phyloP scores from a whole-genome alignment of 2,797 vertebrate genomes.

The Cryptoprocta ferox region DNA sequence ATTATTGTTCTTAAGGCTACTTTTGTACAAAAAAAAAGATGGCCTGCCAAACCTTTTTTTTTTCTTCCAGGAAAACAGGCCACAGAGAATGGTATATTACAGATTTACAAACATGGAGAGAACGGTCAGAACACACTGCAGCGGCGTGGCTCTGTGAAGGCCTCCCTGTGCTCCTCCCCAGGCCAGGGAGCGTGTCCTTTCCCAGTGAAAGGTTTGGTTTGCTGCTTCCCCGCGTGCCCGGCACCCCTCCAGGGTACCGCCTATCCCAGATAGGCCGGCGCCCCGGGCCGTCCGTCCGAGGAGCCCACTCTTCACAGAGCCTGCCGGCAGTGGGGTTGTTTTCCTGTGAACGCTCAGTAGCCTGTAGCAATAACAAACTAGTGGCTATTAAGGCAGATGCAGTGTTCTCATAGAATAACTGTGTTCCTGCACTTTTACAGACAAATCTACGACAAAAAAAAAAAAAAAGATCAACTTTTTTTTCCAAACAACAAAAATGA shows the following conservation, averaged over 20 bases:
- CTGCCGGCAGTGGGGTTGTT: slow-evolving; percentile 87
- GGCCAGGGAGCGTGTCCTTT: slow-evolving; percentile 73
- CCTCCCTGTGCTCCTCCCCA: slow-evolving; percentile 64
- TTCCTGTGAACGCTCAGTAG: slow-evolving; percentile 90
- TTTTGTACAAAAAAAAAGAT: slow-evolving; percentile 99
- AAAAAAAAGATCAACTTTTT: slow-evolving; percentile 98
- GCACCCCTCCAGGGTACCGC: slow-evolving; percentile 81
- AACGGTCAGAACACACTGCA: slow-evolving; percentile 82
- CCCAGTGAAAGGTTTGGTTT: slow-evolving; percentile 63
- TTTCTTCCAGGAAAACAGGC: slow-evolving; percentile 93
- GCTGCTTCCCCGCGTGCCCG: slow-evolving; percentile 38
- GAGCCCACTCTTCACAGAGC: slow-evolving; percentile 87
- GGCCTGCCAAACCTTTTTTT: slow-evolving; percentile 98
- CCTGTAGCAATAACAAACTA: slow-evolving; percentile 93
- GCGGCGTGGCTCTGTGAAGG: slow-evolving; percentile 83
- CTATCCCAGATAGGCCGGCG: slow-evolving; percentile 94
- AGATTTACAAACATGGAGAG: slow-evolving; percentile 91
- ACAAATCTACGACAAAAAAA: slow-evolving; percentile 92
- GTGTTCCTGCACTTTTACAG: slow-evolving; percentile 99
- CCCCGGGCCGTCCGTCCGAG: slow-evolving; percentile 35
- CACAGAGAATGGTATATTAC: slow-evolving; percentile 95
- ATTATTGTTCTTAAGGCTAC: slow-evolving; percentile 99
- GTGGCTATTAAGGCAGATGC: slow-evolving; percentile 94
- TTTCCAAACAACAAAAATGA: slow-evolving; percentile 92
- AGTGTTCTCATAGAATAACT: slow-evolving; percentile 95